phyloP scores from a whole-genome alignment of 2,888 invertebrate species.

The Synanthedon myopaeformis region DNA sequence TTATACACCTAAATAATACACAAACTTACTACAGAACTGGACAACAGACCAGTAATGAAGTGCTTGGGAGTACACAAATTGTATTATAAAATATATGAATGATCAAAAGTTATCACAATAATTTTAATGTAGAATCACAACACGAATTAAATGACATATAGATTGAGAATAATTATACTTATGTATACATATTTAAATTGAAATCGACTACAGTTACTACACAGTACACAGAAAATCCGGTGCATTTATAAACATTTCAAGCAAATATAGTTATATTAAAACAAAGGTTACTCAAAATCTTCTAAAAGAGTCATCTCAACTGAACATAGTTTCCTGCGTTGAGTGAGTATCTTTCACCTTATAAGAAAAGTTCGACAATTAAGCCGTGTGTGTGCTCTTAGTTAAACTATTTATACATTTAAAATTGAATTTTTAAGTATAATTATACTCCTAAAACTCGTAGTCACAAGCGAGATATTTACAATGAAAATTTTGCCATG shows the following conservation, averaged over 20 bases:
- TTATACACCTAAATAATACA: constrained; percentile 30
- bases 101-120: constrained; percentile 52
- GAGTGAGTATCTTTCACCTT: too few relatives aligned
- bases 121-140: constrained; percentile 49
- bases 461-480: constrained; percentile 39
- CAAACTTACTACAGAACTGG: background rate
- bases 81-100: constrained; percentile 8
- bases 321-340: too few relatives aligned
- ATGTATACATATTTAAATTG: constrained; percentile 16
- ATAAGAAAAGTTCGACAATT: too few relatives aligned
- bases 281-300: too few relatives aligned
- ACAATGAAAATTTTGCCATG: constrained; percentile 23
- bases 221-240: too few relatives aligned
- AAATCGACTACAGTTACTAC: too few relatives aligned
- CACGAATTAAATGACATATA: constrained; percentile 35
- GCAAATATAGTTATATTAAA: too few relatives aligned
- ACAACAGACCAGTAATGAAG: constrained; percentile 4
- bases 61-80: constrained; percentile 4
- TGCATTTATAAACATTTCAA: too few relatives aligned
- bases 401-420: too few relatives aligned
- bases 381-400: too few relatives aligned
- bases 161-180: background rate
- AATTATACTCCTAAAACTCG: background rate
- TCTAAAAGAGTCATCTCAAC: too few relatives aligned
- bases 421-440: background rate